Base-by-base conservation (phyloP, 2,797 vertebrate genomes). In the Hemibagrus guttatus region DNA sequence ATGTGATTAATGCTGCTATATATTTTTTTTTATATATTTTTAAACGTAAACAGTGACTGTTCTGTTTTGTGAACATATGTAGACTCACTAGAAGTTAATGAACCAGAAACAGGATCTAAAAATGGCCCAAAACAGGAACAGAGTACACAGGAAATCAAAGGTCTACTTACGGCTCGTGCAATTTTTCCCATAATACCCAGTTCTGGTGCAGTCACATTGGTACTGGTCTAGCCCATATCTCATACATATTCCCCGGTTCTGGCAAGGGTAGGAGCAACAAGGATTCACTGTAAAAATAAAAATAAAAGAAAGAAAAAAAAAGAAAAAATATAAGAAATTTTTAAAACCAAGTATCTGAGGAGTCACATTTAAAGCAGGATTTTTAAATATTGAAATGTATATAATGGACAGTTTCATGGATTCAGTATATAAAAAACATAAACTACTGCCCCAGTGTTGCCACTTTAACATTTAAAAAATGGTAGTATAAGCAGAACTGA, bases 241-340 rank as follows among this genome's bases (percentile, higher is more conserved):
- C 88, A 98, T 91, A 28, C 98, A 99, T 85, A 98, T 90, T 0
- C 98, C 98, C 89, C 94, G 93, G 94, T 99, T 94, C 92, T 98
- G 96, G 90, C 98, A 99, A 0, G 98, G 98, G 89, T 96, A 99
- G 91, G 94, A 95, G 92, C 98, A 99, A 58, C 98, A 99, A 13
- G 97, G 97, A 82, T 99, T 97, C 91, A 95, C 98, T 99, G 46
- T 49, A 49, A 49, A 49, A 49, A 49, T 0, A 49, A 49, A 49
- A 2, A 46, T 3, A 3, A 46, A 46, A 46, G 3, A 46, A 46
- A 46, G 3, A 46, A 46, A 46, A 6, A 46, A 46, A 6, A 46
- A 6, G 0, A 46, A 46, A 6, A 46, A 3, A 6, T 8, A 49
- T 8, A 7, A 49, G 1, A 49, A 8, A 8, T 49, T 9, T 9